Percentiles rank a stretch among this genome's conserved stretches.
Evolutionary conservation across 2,113 vertebrate species (phyloP).

Genomic region (Phaethornis superciliosus): DNA sequence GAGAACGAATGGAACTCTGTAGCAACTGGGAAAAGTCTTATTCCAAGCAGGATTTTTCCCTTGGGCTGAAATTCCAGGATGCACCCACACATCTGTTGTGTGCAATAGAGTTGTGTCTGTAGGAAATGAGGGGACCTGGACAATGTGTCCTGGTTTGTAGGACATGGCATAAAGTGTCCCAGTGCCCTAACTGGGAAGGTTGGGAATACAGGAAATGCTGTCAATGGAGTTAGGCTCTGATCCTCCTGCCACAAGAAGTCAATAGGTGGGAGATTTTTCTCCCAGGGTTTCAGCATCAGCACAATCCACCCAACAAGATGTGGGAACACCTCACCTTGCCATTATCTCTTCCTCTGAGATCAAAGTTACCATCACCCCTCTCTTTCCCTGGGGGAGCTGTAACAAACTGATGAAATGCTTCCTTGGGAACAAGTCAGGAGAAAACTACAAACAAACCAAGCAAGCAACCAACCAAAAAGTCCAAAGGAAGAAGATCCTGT

Average conservation of each 20-base stretch:
- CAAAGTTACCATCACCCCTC: not conserved
- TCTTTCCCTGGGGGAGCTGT: not conserved
- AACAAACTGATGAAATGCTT: not conserved
- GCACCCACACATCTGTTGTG: not conserved
- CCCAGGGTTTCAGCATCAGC: not conserved
- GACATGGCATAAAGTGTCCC: not conserved
- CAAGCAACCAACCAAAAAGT: not conserved
- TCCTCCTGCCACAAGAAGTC: not conserved
- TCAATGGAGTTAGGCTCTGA: not conserved
- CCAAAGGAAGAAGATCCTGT: not conserved
- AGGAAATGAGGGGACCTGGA: not conserved
- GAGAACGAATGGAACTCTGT: not conserved
- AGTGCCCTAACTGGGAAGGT: not conserved
- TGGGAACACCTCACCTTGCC: not conserved
- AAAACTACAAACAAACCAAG: not conserved
- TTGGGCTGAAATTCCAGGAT: not conserved
- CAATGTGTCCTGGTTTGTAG: not conserved
- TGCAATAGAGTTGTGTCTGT: not conserved
- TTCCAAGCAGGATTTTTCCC: not conserved
- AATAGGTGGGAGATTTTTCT: accelerated
- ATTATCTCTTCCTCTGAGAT: not conserved
- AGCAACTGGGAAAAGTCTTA: not conserved
- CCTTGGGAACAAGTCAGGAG: not conserved
- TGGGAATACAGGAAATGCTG: accelerated
- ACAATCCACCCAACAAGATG: not conserved